These are phyloP conservation scores for Semnornis frantzii DNA, from an alignment of 2,113 vertebrate species.

Conservation along the genomic window DNA sequence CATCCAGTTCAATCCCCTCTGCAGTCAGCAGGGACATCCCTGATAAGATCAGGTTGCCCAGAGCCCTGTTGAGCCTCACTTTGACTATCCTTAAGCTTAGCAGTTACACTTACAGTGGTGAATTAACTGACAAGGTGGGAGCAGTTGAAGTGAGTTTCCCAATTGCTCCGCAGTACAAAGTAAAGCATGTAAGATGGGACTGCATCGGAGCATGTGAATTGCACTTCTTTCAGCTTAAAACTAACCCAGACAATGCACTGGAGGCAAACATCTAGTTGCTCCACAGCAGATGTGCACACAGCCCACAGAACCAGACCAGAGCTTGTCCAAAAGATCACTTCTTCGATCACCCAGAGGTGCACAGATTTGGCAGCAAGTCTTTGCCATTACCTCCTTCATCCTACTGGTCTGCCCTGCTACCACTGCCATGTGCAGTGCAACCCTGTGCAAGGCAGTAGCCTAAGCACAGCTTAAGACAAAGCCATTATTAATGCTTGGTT, in stretches of 20 bases:
- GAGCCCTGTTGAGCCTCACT: no score
- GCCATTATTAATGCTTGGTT: not conserved
- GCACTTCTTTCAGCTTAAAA: not conserved
- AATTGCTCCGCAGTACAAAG: not conserved
- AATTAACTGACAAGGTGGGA: not conserved
- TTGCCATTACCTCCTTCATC: not conserved
- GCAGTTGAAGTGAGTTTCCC: not conserved
- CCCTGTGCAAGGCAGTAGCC: not conserved
- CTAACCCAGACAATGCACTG: not conserved
- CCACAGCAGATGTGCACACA: not conserved
- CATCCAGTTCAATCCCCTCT: no score
- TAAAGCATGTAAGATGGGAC: not conserved
- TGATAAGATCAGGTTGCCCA: no score
- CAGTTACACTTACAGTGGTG: not conserved
- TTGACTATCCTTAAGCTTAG: not conserved
- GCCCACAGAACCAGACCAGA: not conserved
- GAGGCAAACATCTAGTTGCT: not conserved
- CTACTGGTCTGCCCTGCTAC: not conserved
- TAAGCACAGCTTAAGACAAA: not conserved
- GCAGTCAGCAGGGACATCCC: no score
- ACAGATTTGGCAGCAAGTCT: not conserved
- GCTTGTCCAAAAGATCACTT: not conserved
- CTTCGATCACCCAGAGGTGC: accelerated
- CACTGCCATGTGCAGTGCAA: accelerated
- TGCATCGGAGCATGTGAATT: not conserved